Evolutionary conservation across 2,888 invertebrate species (phyloP).

Genomic region (Hypselothyrea guttata): DNA sequence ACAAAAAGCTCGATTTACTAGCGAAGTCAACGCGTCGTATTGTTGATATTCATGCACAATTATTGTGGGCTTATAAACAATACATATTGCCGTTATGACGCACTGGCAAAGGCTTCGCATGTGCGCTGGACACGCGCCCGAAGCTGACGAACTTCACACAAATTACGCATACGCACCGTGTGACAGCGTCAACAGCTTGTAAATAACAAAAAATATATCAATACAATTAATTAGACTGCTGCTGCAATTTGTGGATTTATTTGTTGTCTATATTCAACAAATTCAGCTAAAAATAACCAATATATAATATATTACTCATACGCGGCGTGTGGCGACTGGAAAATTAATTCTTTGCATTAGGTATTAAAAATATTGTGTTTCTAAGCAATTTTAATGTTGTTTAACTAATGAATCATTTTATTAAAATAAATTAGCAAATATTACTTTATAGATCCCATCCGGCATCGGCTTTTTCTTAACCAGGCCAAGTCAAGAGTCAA

Average conservation of each 20-base stretch:
- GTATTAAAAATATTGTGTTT: too few species aligned
- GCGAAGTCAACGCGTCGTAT: conserved; percentile 2
- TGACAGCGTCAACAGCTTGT: conserved; percentile 35
- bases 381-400: too few species aligned
- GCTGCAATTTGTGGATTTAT: too few species aligned
- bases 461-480: conserved; percentile 33
- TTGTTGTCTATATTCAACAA: background rate
- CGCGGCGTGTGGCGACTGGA: conserved; percentile 15
- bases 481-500: conserved; percentile 29
- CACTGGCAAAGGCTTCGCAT: conserved; percentile 53
- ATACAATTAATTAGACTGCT: too few species aligned
- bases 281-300: too few species aligned
- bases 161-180: conserved; percentile 61
- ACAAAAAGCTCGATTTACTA: background rate
- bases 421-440: conserved; percentile 1
- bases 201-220: too few species aligned
- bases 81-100: conserved; percentile 52
- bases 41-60: conserved; percentile 34
- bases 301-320: conserved; percentile 19
- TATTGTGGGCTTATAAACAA: conserved; percentile 60
- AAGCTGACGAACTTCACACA: conserved; percentile 1
- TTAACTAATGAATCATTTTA: background rate
- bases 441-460: conserved; percentile 17
- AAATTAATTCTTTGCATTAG: too few species aligned
- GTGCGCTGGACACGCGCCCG: conserved; percentile 54